These are phyloP conservation scores for Drosophila neonasuta DNA, from an alignment of 2,888 invertebrate species.

Conservation along the genomic window DNA sequence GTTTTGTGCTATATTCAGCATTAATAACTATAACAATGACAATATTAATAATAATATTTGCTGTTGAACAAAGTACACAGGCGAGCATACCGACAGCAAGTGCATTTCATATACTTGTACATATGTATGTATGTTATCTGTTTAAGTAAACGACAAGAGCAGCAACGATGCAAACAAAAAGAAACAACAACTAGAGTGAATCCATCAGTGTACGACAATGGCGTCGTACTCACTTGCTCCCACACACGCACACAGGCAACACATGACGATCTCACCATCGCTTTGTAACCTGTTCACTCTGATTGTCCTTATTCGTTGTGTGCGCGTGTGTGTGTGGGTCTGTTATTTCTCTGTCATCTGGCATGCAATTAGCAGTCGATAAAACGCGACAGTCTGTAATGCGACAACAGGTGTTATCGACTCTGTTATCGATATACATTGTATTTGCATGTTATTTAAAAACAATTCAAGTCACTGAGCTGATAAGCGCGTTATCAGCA, in stretches of 20 bases:
- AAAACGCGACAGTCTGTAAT: conserved; percentile 5
- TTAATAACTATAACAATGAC: conserved; percentile 69
- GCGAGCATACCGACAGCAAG: conserved; percentile 16
- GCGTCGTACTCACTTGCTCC: conserved; percentile 27
- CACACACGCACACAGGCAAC: not conserved
- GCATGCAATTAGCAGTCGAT: conserved; percentile 33
- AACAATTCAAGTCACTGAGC: conserved; percentile 5
- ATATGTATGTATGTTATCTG: conserved; percentile 51
- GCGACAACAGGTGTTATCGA: not conserved
- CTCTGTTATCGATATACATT: conserved; percentile 18
- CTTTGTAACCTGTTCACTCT: conserved; percentile 52
- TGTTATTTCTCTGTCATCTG: conserved; percentile 13
- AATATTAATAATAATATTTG: conserved; percentile 68
- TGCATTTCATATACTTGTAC: conserved; percentile 38
- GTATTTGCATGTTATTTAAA: conserved; percentile 14
- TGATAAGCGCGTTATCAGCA: conserved; percentile 15
- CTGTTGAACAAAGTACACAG: conserved; percentile 63
- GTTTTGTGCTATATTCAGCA: conserved; percentile 46
- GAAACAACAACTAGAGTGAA: conserved; percentile 67
- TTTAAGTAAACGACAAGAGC: conserved; percentile 35
- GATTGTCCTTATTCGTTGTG: conserved; percentile 29
- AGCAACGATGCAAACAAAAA: conserved; percentile 62
- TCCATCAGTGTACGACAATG: conserved; percentile 56
- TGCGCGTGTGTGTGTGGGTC: not conserved
- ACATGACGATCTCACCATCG: conserved; percentile 7